Evolutionary conservation across 2,113 vertebrate species (phyloP), one percentile per base, ranked within the genome.

Genomic region (Rattus norvegicus): DNA sequence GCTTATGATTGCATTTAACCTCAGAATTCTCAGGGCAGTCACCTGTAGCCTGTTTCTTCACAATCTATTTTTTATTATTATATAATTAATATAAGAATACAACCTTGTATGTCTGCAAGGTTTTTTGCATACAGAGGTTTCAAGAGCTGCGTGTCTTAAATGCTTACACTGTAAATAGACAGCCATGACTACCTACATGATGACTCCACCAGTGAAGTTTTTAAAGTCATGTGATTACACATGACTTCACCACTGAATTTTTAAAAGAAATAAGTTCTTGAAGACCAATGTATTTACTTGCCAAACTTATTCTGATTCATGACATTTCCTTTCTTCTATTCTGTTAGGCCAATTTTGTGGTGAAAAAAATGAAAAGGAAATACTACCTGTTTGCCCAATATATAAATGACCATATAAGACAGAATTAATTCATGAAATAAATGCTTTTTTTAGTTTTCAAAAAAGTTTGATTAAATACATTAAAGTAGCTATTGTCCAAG

Each of bases 361-460:
- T 59, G 39, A 84, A 4, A 30, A 39, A 63, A 7, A 56, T 56
- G 22, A 63, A 63, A 7, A 79, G 12, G 1, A 88, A 61, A 24
- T 67, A 5, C 2, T 49, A 92, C 39, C 72, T 69, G 69, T 84
- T 94, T 95, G 63, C 61, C 11, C 52, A 43, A 36, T 13, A 91
- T 28, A 69, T 54, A 93, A 76, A 70, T 22, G 8, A 33, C 33
- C 1, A 95, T 79, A 36, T 14, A 52, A 13, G 83, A 56, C 84
- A 4, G 80, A 95, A 16, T 30, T 92, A 96, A 72, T 2, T 1
- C 9, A 87, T 39, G 91, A 84, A 8, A 56, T 2, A 85, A 94
- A 88, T 93, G 10, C 94, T 96, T 30, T 96, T 91, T 89, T 84
- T 86, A 7, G 76, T 96, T 87, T 92, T 28, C 4, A 90, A 97